A percentile compares a stretch with the other conserved stretches of the same genome.
Conservation (phyloP, 35 echinoderm and acorn worm species). For the Strongylocentrotus purpuratus region DNA sequence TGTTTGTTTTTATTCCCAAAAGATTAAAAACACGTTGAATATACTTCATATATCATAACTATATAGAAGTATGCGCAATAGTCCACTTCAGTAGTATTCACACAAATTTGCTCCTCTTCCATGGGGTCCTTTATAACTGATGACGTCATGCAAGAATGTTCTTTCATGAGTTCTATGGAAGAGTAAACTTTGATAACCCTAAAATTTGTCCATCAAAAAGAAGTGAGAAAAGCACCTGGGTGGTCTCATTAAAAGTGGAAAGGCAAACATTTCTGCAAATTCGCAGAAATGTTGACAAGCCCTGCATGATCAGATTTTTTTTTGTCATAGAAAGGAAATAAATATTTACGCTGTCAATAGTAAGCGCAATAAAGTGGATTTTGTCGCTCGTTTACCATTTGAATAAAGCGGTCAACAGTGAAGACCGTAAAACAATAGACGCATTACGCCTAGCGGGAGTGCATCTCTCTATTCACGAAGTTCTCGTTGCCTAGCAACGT, state of each 20-base stretch:
- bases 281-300: neutral
- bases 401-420: constrained; percentile 11
- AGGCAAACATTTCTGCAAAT: constrained; percentile 5
- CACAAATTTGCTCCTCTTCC: too few relatives aligned
- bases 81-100: too few relatives aligned
- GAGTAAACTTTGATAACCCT: neutral
- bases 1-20: too few relatives aligned
- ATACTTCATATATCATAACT: too few relatives aligned
- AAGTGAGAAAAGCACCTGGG: neutral
- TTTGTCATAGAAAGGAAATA: neutral
- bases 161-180: neutral
- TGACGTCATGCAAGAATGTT: neutral
- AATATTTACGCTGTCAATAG: neutral
- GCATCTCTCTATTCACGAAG: neutral
- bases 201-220: neutral
- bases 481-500: constrained; percentile 40
- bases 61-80: too few relatives aligned
- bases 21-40: too few relatives aligned
- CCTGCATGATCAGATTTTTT: neutral
- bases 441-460: neutral
- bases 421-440: constrained; percentile 35
- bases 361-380: neutral
- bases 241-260: constrained; percentile 35
- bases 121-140: too few relatives aligned
- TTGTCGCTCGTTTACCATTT: neutral